A percentile compares a stretch with the other conserved stretches of the same genome.
Conservation (phyloP, 2,888 invertebrate species). For the Bembecia ichneumoniformis region DNA sequence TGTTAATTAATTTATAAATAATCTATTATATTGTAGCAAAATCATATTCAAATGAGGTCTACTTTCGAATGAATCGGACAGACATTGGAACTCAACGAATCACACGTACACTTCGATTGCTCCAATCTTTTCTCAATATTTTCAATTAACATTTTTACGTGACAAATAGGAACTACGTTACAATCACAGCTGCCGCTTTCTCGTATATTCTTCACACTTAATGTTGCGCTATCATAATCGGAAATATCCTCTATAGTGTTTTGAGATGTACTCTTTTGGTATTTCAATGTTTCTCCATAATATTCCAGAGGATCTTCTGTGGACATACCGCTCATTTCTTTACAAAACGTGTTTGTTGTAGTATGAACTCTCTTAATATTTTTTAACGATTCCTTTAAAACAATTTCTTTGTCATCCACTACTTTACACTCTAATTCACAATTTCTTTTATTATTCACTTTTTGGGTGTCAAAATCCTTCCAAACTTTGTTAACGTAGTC, state of each 20-base stretch:
- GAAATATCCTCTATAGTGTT: not conserved
- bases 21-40: too few relatives aligned
- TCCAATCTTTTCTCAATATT: conserved; percentile 48
- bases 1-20: too few relatives aligned
- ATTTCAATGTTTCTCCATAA: conserved; percentile 16
- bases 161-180: conserved; percentile 53
- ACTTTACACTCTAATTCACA: conserved; percentile 16
- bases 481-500: not conserved
- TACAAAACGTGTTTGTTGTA: conserved; percentile 23
- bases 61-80: conserved; percentile 44
- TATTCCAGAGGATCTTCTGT: conserved; percentile 19
- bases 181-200: conserved; percentile 35
- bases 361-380: conserved; percentile 14
- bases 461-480: not conserved
- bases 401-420: conserved; percentile 18
- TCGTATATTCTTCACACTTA: conserved; percentile 8
- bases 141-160: conserved; percentile 57
- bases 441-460: conserved; percentile 3
- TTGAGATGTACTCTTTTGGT: not conserved
- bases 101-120: conserved; percentile 48
- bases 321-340: conserved; percentile 11
- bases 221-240: not conserved
- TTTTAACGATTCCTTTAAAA: conserved; percentile 24
- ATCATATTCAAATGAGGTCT: not conserved
- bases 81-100: conserved; percentile 38